Evolutionary conservation across 2,888 invertebrate species (phyloP), one percentile per base, ranked within the genome.

Genomic region (Diogma glabrata): DNA sequence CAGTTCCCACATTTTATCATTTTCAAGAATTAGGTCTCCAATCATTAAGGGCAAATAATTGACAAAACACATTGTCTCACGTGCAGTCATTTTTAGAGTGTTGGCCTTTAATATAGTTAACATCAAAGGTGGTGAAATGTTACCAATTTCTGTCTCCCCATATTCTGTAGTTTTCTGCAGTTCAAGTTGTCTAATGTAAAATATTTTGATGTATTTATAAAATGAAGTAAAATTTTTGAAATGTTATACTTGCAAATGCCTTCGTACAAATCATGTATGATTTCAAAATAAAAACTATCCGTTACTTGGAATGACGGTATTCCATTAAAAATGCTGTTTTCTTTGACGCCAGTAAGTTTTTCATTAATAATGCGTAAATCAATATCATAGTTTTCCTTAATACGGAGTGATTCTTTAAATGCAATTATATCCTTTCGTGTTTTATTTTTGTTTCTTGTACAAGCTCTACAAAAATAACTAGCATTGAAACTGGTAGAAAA

Each of bases 31-130:
- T 19, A 55, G 26, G 49, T 53, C 55, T 5, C 52, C 52, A 20
- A 54, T 53, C 26, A 52, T 52, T 28, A 54, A 47, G 16, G 53
- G 50, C 14, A 56, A 49, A 47, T 47, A 53, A 4, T 38, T 38
- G 8, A 14, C 12, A 38, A 38, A 38, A 16, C 16, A 38, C 38
- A 38, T 38, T 4, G 52, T 54, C 48, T 54, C 54, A 10, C 51
- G 33, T 10, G 53, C 52, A 36, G 54, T 51, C 52, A 54, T 55
- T 51, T 54, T 51, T 16, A 55, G 52, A 30, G 47, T 52, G 23
- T 52, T 43, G 24, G 28, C 24, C 38, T 53, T 51, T 24, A 56
- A 47, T 28, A 22, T 9, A 10, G 48, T 30, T 36, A 52, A 24
- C 26, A 45, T 28, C 30, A 55, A 48, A n/a, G 49, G 49, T 3